A percentile compares a stretch with the other conserved stretches of the same genome.
phyloP scores from a whole-genome alignment of 2,888 invertebrate genomes.

The Caenorhabditis doughertyi region DNA sequence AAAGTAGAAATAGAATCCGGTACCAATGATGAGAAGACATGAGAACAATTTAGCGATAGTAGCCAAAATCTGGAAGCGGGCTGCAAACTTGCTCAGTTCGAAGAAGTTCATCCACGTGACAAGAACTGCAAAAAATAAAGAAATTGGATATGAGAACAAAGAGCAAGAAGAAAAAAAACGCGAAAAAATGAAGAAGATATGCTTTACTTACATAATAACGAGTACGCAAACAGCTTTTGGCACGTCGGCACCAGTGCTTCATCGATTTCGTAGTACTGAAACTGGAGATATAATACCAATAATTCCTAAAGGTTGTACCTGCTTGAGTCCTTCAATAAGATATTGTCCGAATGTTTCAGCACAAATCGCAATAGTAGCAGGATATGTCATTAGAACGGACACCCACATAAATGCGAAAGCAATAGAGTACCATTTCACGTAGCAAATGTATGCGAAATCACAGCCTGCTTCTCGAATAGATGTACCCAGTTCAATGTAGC shows the following conservation, averaged over 20 bases:
- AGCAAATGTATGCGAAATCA: constrained; percentile 82
- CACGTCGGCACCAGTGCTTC: constrained; percentile 74
- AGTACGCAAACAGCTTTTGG: constrained; percentile 81
- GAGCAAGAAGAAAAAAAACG: constrained; percentile 14
- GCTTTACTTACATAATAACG: constrained; percentile 76
- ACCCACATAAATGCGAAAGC: constrained; percentile 83
- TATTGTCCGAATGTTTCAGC: constrained; percentile 82
- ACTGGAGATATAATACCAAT: not conserved
- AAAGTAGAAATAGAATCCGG: constrained; percentile 81
- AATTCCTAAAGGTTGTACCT: constrained; percentile 47
- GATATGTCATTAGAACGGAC: constrained; percentile 81
- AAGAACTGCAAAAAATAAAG: constrained; percentile 72
- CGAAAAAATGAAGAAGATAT: constrained; percentile 41
- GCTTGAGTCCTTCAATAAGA: constrained; percentile 73
- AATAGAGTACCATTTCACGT: constrained; percentile 76
- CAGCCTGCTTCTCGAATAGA: constrained; percentile 81
- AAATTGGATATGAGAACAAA: constrained; percentile 50
- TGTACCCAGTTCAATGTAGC: constrained; percentile 82
- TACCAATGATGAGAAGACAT: constrained; percentile 80
- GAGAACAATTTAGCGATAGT: constrained; percentile 80
- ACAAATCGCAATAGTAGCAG: constrained; percentile 81
- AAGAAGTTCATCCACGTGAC: constrained; percentile 83
- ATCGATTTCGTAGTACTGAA: constrained; percentile 78
- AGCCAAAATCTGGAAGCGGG: constrained; percentile 81
- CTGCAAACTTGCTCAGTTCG: constrained; percentile 80